Conservation (phyloP, 2,113 vertebrate species). For the Cercopithecus mona region DNA sequence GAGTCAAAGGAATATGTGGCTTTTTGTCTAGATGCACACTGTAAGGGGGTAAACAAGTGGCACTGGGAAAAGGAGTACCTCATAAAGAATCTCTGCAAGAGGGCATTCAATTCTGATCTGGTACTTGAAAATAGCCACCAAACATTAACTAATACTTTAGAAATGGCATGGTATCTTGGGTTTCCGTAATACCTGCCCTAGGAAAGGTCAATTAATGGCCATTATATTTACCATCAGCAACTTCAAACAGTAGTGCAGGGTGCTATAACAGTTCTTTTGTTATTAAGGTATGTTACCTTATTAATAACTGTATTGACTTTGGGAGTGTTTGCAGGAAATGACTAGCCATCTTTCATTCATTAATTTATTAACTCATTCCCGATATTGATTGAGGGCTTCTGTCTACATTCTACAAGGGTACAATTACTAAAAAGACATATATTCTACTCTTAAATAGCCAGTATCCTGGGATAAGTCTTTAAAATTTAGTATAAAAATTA, state of each 20-base stretch:
- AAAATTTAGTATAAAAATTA: background rate
- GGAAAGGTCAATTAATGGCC: background rate
- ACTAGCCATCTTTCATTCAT: background rate
- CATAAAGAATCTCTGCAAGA: slow-evolving; percentile 13
- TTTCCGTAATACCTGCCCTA: background rate
- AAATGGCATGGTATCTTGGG: background rate
- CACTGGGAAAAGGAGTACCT: background rate
- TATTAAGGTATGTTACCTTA: background rate
- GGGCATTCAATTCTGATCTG: background rate
- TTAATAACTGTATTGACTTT: background rate
- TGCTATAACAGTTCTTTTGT: background rate
- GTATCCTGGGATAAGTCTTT: background rate
- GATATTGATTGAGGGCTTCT: background rate
- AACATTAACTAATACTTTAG: slow-evolving; percentile 27
- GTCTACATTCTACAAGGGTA: background rate
- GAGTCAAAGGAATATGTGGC: background rate
- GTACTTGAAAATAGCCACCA: background rate
- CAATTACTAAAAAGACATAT: background rate
- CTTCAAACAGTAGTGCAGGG: background rate
- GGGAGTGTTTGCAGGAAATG: background rate
- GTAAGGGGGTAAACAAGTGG: background rate
- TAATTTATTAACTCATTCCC: background rate
- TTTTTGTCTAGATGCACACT: background rate
- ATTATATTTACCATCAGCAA: background rate
- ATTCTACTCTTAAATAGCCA: background rate